Conservation (phyloP, 2,888 invertebrate species). For the Tupiocoris notatus region DNA sequence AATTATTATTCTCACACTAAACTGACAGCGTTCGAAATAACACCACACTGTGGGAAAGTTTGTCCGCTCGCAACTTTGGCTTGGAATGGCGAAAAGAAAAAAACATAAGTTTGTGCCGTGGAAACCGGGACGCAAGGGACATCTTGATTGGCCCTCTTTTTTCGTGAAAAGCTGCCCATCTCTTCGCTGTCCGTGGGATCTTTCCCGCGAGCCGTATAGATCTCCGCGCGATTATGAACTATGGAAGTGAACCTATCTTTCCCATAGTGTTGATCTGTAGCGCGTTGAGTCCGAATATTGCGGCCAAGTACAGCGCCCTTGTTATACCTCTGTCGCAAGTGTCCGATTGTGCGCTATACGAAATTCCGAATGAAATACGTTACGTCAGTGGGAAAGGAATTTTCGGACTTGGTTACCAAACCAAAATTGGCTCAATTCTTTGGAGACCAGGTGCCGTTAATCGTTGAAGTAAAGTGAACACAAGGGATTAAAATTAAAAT, state of each 20-base stretch:
- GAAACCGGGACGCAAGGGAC: constrained; percentile 29
- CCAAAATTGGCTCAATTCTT: no score
- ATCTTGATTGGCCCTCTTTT: constrained; percentile 19
- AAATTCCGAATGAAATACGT: not conserved
- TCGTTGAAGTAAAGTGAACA: no score
- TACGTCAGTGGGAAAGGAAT: no score
- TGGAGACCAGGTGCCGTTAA: no score
- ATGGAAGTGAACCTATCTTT: not conserved
- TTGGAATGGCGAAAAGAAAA: no score
- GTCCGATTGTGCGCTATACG: not conserved
- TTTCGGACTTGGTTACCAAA: no score
- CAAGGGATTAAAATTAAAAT: no score
- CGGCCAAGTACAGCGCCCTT: not conserved
- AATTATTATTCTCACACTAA: no score
- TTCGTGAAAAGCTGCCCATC: constrained; percentile 2
- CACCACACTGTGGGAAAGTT: no score
- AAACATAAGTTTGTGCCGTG: constrained; percentile 29
- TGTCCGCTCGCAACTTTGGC: no score
- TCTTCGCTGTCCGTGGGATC: constrained; percentile 2
- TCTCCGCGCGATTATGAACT: constrained; percentile 11
- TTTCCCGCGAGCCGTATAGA: constrained; percentile 29
- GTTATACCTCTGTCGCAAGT: not conserved
- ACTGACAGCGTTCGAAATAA: no score
- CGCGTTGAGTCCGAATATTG: not conserved
- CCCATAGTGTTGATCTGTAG: not conserved